Evolutionary conservation across 35 echinoderm and acorn worm species (phyloP).

Genomic region (Heliocidaris tuberculata): DNA sequence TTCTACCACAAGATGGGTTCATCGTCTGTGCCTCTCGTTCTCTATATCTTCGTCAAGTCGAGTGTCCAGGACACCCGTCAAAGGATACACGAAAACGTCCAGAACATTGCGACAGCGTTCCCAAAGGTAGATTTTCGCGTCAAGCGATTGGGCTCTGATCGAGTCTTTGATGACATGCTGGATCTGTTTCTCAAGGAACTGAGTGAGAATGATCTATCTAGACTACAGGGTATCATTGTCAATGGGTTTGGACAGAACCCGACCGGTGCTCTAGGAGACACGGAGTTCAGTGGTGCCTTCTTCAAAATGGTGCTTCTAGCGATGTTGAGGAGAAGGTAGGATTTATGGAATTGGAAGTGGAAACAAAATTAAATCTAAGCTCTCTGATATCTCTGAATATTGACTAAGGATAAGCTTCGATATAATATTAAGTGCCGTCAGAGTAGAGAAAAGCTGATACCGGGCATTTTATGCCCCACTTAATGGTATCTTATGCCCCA

Average conservation of each 20-base stretch:
- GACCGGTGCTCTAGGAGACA: conserved; percentile 56
- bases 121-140: conserved; percentile 51
- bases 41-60: conserved; percentile 49
- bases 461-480: too few species aligned
- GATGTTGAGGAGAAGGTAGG: conserved; percentile 55
- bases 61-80: conserved; percentile 54
- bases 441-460: too few species aligned
- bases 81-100: conserved; percentile 51
- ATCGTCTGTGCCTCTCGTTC: conserved; percentile 31
- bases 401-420: neutral
- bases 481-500: too few species aligned
- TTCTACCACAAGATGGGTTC: conserved; percentile 16
- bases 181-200: conserved; percentile 29
- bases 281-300: conserved; percentile 55
- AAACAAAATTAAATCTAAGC: neutral
- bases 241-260: conserved; percentile 58
- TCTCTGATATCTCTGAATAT: neutral
- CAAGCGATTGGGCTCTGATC: neutral
- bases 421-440: neutral
- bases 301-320: conserved; percentile 60
- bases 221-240: conserved; percentile 56
- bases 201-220: conserved; percentile 34
- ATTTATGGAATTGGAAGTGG: too few species aligned
- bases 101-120: conserved; percentile 12
- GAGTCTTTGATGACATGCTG: conserved; percentile 63